Evolutionary conservation across 2,888 invertebrate species (phyloP), one percentile per base, ranked within the genome.

Genomic region (Elegia similella): DNA sequence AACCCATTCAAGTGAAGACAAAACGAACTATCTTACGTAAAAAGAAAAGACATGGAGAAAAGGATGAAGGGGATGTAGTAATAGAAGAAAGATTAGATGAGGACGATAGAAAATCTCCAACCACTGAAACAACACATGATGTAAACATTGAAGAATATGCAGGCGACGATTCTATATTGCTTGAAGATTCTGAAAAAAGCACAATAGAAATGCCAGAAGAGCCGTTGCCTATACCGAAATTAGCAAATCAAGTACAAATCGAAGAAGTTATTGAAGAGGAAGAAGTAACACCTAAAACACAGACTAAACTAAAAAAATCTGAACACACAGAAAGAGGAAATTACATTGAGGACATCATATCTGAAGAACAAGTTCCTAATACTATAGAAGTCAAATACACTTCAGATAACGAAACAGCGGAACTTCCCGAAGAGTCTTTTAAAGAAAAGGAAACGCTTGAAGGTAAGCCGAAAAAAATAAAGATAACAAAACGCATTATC

Each of bases 11-110:
- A 79, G 84, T 92, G 15, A 92, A 92, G 76, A 93, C 93, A 1
- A 93, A 93, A 73, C 71, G 93, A 66, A 93, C 93, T 0, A 91
- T 92, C 59, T 69, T 93, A 57, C 80, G 90, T 65, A 92, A 92
- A 67, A 92, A 86, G 67, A 83, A 80, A 42, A 80, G 69, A 60
- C 64, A 63, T 2, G 60, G 46, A 17, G 60, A 59, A 7, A 60
- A 61, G 1, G 67, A 74, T 23, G 68, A 67, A 42, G 69, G 72
- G 12, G 82, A 92, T 63, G 76, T 93, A 1, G 89, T 93, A 0
- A 93, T 94, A 59, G 92, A 92, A 76, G 92, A 92, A 78, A 82
- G 76, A 0, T 64, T 90, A 59, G 91, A 92, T 53, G 90, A 88
- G 12, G 88, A 91, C 0, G 73, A 76, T n/a, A 61, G 59, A 0